Evolutionary conservation across 2,113 vertebrate genomes (phyloP).

Genomic region (Oreochromis tanganicae): DNA sequence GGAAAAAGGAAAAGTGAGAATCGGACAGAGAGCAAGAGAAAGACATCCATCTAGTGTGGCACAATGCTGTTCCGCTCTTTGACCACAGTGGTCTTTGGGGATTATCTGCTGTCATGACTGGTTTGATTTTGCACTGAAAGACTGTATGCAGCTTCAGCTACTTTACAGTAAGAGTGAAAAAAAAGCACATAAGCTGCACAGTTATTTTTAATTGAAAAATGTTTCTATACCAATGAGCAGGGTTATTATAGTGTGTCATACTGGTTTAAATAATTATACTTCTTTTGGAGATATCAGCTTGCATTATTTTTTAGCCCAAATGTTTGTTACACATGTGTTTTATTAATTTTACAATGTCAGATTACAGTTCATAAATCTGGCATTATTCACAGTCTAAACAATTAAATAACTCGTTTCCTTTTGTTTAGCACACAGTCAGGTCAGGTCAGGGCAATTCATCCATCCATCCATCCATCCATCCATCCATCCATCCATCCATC

Average conservation of each 20-base stretch:
- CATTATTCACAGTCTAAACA: background rate
- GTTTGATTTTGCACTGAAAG: background rate
- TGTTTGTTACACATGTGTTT: background rate
- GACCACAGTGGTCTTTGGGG: constrained; percentile 43
- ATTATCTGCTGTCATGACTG: constrained; percentile 42
- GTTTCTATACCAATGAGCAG: background rate
- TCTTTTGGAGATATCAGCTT: background rate
- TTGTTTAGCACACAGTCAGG: background rate
- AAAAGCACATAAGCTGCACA: background rate
- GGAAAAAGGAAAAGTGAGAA: background rate
- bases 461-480: no score
- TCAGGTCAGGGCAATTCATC: background rate
- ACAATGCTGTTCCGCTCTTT: constrained; percentile 24
- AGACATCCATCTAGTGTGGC: constrained; percentile 24
- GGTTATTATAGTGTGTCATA: background rate
- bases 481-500: background rate
- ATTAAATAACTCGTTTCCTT: background rate
- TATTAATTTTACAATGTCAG: background rate
- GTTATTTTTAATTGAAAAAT: background rate
- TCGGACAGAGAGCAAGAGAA: background rate
- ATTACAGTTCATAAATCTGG: background rate
- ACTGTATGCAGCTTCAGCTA: background rate
- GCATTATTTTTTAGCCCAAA: background rate
- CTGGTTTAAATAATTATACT: background rate
- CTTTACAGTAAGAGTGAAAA: background rate